Evolutionary conservation across 2,888 invertebrate species (phyloP).

Genomic region (Callyntrura sp.): DNA sequence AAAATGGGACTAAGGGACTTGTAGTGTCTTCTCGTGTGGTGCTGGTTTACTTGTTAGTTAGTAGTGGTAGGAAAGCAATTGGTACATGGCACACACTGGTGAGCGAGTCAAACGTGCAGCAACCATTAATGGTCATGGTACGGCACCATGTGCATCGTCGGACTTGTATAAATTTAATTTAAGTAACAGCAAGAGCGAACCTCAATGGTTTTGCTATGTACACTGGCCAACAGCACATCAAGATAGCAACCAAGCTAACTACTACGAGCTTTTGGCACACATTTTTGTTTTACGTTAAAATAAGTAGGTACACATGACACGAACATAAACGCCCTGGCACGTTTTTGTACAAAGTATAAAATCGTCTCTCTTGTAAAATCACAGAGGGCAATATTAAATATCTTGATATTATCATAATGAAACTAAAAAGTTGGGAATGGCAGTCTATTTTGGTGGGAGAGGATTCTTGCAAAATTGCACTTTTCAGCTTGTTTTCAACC

Average conservation of each 20-base stretch:
- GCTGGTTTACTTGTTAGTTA: too few relatives aligned
- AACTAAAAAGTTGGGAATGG: slow-evolving; percentile 8
- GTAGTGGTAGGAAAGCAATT: background rate
- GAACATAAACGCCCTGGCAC: background rate
- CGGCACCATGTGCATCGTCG: slow-evolving; percentile 26
- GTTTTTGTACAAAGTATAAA: too few relatives aligned
- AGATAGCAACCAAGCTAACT: background rate
- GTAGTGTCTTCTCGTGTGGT: background rate
- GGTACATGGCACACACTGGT: background rate
- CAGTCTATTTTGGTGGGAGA: too few relatives aligned
- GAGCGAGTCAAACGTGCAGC: background rate
- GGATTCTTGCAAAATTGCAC: slow-evolving; percentile 39
- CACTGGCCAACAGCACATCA: background rate
- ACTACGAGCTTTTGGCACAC: slow-evolving; percentile 23
- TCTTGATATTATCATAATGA: background rate
- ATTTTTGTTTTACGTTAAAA: slow-evolving; percentile 4
- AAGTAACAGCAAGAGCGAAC: slow-evolving; percentile 48
- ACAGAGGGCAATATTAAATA: background rate
- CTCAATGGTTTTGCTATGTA: slow-evolving; percentile 8
- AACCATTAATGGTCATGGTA: slow-evolving; percentile 34
- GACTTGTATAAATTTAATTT: slow-evolving; percentile 53
- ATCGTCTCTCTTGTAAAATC: background rate
- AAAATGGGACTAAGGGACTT: background rate
- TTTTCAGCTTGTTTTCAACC: slow-evolving; percentile 22
- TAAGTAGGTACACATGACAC: slow-evolving; percentile 13